A percentile compares a stretch with the other conserved stretches of the same genome.
Evolutionary conservation across 2,113 vertebrate genomes (phyloP).

Genomic region (Dasyprocta punctata): DNA sequence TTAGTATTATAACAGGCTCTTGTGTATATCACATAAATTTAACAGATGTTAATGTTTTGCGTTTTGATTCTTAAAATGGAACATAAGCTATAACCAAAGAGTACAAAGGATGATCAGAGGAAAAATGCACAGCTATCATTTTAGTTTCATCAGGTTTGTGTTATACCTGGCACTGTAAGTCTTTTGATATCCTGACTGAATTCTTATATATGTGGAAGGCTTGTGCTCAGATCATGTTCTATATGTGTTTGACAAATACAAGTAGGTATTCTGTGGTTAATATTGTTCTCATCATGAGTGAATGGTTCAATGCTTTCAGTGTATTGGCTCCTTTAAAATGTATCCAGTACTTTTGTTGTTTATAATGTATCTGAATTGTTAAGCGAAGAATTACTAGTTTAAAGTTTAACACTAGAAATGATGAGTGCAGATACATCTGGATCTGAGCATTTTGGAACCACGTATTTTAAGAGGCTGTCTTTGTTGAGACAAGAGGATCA

Average conservation of each 20-base stretch:
- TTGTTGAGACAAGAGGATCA: conserved; percentile 28
- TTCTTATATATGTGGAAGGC: not conserved
- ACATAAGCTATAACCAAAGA: not conserved
- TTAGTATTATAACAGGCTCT: not conserved
- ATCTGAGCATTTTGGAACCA: not conserved
- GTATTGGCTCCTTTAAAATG: not conserved
- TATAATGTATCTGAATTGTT: not conserved
- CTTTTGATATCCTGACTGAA: not conserved
- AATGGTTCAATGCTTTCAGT: not conserved
- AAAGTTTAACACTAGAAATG: conserved; percentile 18
- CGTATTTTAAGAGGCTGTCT: not conserved
- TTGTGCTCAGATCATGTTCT: not conserved
- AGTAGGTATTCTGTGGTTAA: not conserved
- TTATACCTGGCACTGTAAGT: not conserved
- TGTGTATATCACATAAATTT: not conserved
- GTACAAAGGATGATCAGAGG: conserved; percentile 9
- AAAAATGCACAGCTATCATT: not conserved
- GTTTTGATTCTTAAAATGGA: conserved; percentile 19
- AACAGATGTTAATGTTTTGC: not conserved
- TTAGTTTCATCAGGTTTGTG: conserved; percentile 1
- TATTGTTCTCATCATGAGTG: not conserved
- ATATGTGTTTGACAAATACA: not conserved
- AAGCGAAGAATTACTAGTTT: not conserved
- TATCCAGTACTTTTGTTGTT: not conserved
- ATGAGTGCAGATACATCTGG: not conserved